phyloP scores from a whole-genome alignment of 2,113 vertebrate genomes.

The Plotosus lineatus region DNA sequence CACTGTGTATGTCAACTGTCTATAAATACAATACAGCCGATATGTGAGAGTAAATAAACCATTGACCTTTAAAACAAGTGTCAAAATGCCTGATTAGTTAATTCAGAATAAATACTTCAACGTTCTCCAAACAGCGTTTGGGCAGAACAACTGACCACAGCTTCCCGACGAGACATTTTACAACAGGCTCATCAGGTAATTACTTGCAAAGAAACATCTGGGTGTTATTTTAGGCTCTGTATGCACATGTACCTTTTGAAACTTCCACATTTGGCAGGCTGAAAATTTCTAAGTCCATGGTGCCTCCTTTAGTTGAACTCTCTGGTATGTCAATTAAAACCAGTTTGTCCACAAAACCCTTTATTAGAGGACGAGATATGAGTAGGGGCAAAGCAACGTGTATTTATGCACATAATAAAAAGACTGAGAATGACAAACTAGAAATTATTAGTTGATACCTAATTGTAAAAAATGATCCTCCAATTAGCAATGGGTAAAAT shows the following conservation, averaged over 20 bases:
- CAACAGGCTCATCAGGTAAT: not conserved
- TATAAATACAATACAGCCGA: not conserved
- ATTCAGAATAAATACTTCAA: not conserved
- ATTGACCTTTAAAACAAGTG: not conserved
- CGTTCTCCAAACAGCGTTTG: not conserved
- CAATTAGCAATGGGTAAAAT: not conserved
- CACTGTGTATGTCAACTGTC: not conserved
- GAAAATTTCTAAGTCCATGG: slow-evolving; percentile 89
- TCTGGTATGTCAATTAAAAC: slow-evolving; percentile 87
- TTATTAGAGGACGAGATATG: not conserved
- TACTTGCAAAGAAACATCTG: not conserved
- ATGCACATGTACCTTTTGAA: slow-evolving; percentile 78
- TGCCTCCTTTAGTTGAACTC: slow-evolving; percentile 82
- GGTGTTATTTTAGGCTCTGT: not conserved
- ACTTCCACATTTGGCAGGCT: slow-evolving; percentile 85
- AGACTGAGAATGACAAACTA: not conserved
- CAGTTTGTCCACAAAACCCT: slow-evolving; percentile 85
- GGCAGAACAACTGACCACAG: not conserved
- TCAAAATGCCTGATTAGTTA: not conserved
- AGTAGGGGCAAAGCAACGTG: not conserved
- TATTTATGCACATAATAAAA: not conserved
- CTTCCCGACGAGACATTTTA: not conserved
- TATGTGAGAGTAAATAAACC: not conserved
- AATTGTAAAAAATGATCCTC: not conserved
- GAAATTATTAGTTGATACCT: not conserved